Base-by-base conservation (phyloP, 1,140 invertebrate species). In the Thereuonema tuberculata region DNA sequence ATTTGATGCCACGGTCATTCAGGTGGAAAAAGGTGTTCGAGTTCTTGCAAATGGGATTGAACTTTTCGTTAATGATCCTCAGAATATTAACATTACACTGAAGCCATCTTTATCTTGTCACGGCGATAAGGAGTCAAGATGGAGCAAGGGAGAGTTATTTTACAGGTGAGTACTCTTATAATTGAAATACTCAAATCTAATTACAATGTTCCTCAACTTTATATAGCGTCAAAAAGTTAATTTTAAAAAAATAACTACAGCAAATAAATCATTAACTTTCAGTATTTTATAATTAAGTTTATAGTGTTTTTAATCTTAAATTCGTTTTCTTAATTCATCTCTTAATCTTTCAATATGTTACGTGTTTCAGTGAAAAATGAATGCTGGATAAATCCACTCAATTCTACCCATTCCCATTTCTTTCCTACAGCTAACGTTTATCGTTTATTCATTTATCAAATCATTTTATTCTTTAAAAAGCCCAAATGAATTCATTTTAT, bases 21-120 rank as follows among this genome's bases (percentile, higher is more conserved):
- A 92, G 70, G 91, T 93, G 46, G 84, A 87, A 2, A 89, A 87
- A 21, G 89, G 88, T 1, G 85, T 93, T 24, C 87, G 89, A 70
- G 89, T 93, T 56, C 93, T 90, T 70, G 88, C 87, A 15, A 85
- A 92, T 65, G 91, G 89, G 0, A 87, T 93, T 1, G 87, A 93
- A 70, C 83, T 86, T 50, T 93, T 90, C 68, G 74, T 88, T 0
- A 84, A 82, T 31, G 87, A 92, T 68, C 76, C 80, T 0, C 75
- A 76, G 14, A 71, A 71, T 68, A 70, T 74, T 1, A 81, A 83
- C 61, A 74, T 82, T 23, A 84, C 81, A 2, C 73, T 93, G 1
- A 86, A 86, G 58, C 90, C 89, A 0, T 82, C 88, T 64, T 74
- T 91, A 2, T 85, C 82, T 9, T 91, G 87, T 67, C 85, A 87